phyloP scores from a whole-genome alignment of 2,113 vertebrate genomes.

The Ammodytes marinus region DNA sequence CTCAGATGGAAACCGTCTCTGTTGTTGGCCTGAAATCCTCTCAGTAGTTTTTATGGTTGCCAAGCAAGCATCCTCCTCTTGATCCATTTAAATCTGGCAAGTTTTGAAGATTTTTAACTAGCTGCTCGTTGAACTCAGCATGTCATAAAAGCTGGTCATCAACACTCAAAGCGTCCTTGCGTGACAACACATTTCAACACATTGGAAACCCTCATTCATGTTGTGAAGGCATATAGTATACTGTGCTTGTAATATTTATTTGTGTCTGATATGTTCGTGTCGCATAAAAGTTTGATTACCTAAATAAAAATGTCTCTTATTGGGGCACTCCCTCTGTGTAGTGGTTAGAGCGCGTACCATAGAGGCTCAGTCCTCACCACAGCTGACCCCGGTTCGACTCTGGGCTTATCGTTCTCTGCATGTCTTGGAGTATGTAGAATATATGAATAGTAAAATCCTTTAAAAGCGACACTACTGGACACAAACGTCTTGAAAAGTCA shows the following conservation, averaged over 20 bases:
- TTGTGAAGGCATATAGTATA: neutral
- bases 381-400: no score
- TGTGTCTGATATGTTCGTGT: neutral
- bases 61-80: neutral
- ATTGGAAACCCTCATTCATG: neutral
- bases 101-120: conserved; percentile 22
- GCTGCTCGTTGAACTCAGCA: conserved; percentile 9
- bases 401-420: no score
- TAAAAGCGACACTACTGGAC: neutral
- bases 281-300: neutral
- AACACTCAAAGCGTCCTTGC: neutral
- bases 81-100: conserved; percentile 1
- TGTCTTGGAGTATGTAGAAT: no score
- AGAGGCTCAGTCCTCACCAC: no score
- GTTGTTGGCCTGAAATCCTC: neutral
- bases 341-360: no score
- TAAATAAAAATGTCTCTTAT: no score
- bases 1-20: neutral
- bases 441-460: no score
- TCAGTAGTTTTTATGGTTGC: conserved; percentile 8
- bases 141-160: neutral
- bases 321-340: no score
- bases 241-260: neutral
- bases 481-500: neutral
- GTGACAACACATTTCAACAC: neutral